Percentiles rank a stretch among this genome's conserved stretches.
Evolutionary conservation across 2,113 vertebrate species (phyloP).

Genomic region (Bambusicola thoracicus): DNA sequence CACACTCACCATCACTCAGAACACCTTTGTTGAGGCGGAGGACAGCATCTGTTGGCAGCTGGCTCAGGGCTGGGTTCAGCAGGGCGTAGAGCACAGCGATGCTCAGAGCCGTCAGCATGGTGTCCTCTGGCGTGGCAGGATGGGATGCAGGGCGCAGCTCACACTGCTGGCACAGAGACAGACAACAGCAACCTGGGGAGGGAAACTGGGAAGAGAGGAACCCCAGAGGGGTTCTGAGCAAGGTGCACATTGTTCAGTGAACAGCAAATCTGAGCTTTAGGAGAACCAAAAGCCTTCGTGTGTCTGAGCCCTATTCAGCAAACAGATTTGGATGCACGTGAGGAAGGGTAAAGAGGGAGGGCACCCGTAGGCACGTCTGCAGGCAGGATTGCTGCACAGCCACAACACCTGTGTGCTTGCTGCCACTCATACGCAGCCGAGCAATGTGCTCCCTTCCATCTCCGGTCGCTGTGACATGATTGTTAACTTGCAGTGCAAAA

Average conservation of each 20-base stretch:
- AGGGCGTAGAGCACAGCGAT: background rate
- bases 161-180: background rate
- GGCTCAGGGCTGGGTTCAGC: background rate
- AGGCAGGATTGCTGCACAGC: background rate
- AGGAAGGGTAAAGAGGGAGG: too few species aligned
- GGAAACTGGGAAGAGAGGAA: fast-evolving
- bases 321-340: fast-evolving
- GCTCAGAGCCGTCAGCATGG: constrained; percentile 33
- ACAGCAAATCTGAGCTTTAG: background rate
- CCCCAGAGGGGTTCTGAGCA: fast-evolving
- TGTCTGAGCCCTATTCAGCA: fast-evolving
- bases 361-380: fast-evolving
- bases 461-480: background rate
- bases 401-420: background rate
- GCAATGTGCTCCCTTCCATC: background rate
- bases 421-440: fast-evolving
- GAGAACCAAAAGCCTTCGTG: fast-evolving
- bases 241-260: background rate
- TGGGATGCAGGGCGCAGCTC: background rate
- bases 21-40: constrained; percentile 52
- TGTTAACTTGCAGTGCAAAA: background rate
- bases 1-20: constrained; percentile 54
- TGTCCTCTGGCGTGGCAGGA: background rate
- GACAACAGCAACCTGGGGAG: background rate
- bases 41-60: background rate